Conservation (phyloP, 2,888 invertebrate genomes). For the Phortica magna region DNA sequence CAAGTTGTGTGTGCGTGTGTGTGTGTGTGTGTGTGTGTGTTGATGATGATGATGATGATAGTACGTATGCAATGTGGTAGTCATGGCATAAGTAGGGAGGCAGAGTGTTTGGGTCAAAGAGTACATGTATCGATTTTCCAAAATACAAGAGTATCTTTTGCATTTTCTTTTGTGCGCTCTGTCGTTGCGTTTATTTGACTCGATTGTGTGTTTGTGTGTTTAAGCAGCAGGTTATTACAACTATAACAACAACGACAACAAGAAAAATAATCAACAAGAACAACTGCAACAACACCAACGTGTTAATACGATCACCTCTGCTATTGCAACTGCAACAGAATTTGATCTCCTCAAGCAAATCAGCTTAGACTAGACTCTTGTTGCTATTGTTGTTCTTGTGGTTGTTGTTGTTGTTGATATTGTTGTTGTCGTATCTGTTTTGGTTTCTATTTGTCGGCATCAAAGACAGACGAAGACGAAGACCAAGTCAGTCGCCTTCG, state of each 20-base stretch:
- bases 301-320: constrained; percentile 19
- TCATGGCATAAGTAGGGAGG: not conserved
- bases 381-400: constrained; percentile 22
- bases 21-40: no score
- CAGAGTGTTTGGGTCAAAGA: not conserved
- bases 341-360: not conserved
- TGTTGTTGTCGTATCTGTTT: constrained; percentile 30
- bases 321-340: not conserved
- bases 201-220: constrained; percentile 4
- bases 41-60: no score
- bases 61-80: no score
- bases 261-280: not conserved
- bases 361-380: not conserved
- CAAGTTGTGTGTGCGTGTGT: constrained; percentile 6
- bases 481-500: not conserved
- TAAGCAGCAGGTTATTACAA: not conserved
- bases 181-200: constrained; percentile 4
- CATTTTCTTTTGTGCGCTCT: not conserved
- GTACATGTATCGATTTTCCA: constrained; percentile 18
- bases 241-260: not conserved
- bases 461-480: not conserved
- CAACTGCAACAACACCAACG: not conserved
- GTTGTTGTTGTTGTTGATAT: constrained; percentile 35
- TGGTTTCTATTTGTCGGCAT: constrained; percentile 26
- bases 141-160: not conserved